Conservation (phyloP, 2,888 invertebrate genomes). For the Lymantria monacha region DNA sequence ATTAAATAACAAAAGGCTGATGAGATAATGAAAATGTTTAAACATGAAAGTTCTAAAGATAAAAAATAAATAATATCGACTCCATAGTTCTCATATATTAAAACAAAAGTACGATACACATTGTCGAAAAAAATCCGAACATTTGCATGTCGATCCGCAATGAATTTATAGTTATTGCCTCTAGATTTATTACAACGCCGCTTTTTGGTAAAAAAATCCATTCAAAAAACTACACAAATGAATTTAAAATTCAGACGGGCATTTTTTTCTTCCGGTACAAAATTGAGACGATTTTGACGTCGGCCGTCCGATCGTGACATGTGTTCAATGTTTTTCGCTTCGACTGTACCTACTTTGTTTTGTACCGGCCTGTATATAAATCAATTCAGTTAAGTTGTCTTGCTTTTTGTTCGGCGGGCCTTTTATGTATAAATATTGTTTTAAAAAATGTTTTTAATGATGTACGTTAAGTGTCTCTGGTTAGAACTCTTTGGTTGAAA, state of each 20-base stretch:
- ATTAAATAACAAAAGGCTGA: too few relatives aligned
- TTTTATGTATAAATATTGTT: slow-evolving; percentile 54
- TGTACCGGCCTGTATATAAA: slow-evolving; percentile 47
- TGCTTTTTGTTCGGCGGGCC: slow-evolving; percentile 51
- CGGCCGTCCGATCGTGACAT: slow-evolving; percentile 61
- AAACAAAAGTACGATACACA: slow-evolving; percentile 63
- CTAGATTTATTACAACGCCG: slow-evolving; percentile 73
- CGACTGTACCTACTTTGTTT: slow-evolving; percentile 47
- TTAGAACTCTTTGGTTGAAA: slow-evolving; percentile 15
- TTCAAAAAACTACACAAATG: slow-evolving; percentile 69
- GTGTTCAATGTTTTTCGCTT: slow-evolving; percentile 48
- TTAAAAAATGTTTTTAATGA: slow-evolving; percentile 66
- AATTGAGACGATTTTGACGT: slow-evolving; percentile 81
- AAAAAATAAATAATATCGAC: slow-evolving; percentile 12
- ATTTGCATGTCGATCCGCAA: slow-evolving; percentile 82
- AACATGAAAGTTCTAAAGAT: too few relatives aligned
- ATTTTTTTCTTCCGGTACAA: slow-evolving; percentile 72
- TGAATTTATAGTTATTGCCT: slow-evolving; percentile 81
- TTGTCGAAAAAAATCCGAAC: slow-evolving; percentile 74
- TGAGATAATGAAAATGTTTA: too few relatives aligned
- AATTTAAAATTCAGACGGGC: slow-evolving; percentile 81
- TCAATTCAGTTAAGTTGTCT: slow-evolving; percentile 61
- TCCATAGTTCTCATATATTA: slow-evolving; percentile 42
- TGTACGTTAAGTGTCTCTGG: slow-evolving; percentile 45
- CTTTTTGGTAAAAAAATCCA: slow-evolving; percentile 71